Base-by-base conservation (phyloP, 2,888 invertebrate species). In the Agrotis ipsilon region DNA sequence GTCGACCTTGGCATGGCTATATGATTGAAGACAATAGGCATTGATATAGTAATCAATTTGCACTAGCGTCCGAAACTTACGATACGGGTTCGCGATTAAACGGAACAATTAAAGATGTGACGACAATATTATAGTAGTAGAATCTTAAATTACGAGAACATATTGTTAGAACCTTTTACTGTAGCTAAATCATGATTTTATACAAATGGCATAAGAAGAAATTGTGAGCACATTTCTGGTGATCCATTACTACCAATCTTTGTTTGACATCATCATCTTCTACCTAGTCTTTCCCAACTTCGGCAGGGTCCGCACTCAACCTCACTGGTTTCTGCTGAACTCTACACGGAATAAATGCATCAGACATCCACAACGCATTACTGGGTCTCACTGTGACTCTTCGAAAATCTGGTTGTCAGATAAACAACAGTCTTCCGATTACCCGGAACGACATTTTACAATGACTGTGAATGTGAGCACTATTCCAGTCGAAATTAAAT, bases 1-100 rank as follows among this genome's bases (percentile, higher is more conserved):
- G 9, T 45, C 27, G 68, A 69, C 85, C 83, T 82, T 80, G 74
- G 18, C 62, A 48, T 9, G 16, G 43, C 80, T 72, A 63, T 72
- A 63, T 70, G 71, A 79, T 82, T 75, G 80, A 72, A 83, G 80
- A 85, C 83, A 85, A 85, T 85, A 66, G 83, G 52, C 51, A 77
- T 75, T 83, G 70, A 76, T 77, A 82, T 68, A 69, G 66, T 61
- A 74, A 80, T 84, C 66, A 84, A 75, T 68, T 79, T 54, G 68
- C 21, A 60, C 60, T 68, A 69, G 58, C 68, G 64, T 54, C 64
- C 58, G 58, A 58, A 69, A 80, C 54, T 59, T 52, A 80, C 58
- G 58, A 64, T 55, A 72, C 51, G n/a, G 27, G 14, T 72, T 67
- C 46, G 60, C 39, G 59, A 69, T 59, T 58, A 64, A 51, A 61